Conservation (phyloP, 2,888 invertebrate species). For the Aspidiotus destructor region DNA sequence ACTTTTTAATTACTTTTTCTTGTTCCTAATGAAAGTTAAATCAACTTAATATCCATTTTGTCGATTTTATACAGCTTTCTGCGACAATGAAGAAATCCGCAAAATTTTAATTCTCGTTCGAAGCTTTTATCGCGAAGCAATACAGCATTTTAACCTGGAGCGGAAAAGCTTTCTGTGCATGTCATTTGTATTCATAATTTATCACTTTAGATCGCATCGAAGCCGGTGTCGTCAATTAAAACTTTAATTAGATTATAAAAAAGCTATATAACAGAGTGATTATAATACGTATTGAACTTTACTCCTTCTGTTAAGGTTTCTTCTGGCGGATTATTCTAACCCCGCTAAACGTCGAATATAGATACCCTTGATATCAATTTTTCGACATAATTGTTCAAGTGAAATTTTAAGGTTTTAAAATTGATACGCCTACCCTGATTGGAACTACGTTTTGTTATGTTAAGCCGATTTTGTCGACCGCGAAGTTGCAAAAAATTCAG, state of each 20-base stretch:
- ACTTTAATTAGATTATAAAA: not conserved
- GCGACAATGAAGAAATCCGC: slow-evolving; percentile 16
- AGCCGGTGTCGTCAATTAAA: not conserved
- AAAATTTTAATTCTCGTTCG: slow-evolving; percentile 15
- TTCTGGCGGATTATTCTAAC: no score
- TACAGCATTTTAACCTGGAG: not conserved
- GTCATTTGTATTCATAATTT: not conserved
- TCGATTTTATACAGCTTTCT: slow-evolving; percentile 26
- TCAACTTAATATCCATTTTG: slow-evolving; percentile 30
- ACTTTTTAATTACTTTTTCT: slow-evolving; percentile 29
- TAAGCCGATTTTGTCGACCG: no score
- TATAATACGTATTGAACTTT: no score
- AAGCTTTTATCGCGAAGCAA: slow-evolving; percentile 14
- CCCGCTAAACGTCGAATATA: no score
- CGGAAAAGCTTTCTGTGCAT: not conserved
- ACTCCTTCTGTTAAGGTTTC: no score
- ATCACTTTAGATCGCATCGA: not conserved
- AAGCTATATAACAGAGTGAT: not conserved
- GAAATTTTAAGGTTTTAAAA: no score
- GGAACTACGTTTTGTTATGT: no score
- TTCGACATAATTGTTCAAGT: no score
- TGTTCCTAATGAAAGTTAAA: slow-evolving; percentile 15
- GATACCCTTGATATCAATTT: no score
- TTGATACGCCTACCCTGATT: no score
- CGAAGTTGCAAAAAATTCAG: no score